phyloP scores from a whole-genome alignment of 2,888 invertebrate species.

The Biston stratarius region DNA sequence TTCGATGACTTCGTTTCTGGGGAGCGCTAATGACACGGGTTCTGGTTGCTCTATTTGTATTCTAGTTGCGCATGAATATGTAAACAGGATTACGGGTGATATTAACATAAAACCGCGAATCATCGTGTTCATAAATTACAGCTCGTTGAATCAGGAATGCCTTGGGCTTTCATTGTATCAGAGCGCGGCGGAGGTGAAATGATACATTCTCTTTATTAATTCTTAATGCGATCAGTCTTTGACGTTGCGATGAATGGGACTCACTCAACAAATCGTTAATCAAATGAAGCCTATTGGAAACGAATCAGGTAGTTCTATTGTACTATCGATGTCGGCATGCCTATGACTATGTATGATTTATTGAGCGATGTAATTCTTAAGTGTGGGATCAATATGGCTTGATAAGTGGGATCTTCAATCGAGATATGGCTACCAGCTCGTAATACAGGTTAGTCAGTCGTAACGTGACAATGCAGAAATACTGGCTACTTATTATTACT shows the following conservation, averaged over 20 bases:
- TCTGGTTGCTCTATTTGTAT: conserved; percentile 29
- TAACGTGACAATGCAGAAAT: conserved; percentile 47
- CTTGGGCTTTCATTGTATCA: conserved; percentile 39
- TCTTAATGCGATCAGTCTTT: conserved; percentile 82
- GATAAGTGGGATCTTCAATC: conserved; percentile 57
- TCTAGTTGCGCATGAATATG: conserved; percentile 21
- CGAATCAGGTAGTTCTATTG: conserved; percentile 84
- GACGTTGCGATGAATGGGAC: conserved; percentile 79
- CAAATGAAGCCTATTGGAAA: conserved; percentile 76
- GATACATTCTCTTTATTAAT: conserved; percentile 81
- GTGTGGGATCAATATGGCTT: conserved; percentile 65
- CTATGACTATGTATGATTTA: conserved; percentile 75
- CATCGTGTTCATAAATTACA: conserved; percentile 54
- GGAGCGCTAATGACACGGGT: conserved; percentile 11
- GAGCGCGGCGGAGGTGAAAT: conserved; percentile 66
- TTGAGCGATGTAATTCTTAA: conserved; percentile 71
- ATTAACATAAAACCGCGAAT: conserved; percentile 53
- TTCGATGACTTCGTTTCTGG: conserved; percentile 31
- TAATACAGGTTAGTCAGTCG: conserved; percentile 51
- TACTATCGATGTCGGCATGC: conserved; percentile 73
- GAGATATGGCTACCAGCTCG: conserved; percentile 63
- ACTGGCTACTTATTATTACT: neutral
- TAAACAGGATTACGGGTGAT: conserved; percentile 17
- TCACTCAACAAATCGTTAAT: conserved; percentile 86
- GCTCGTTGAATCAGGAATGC: conserved; percentile 49